phyloP scores from a whole-genome alignment of 2,797 vertebrate genomes.

The Hapalemur alaotrensis region DNA sequence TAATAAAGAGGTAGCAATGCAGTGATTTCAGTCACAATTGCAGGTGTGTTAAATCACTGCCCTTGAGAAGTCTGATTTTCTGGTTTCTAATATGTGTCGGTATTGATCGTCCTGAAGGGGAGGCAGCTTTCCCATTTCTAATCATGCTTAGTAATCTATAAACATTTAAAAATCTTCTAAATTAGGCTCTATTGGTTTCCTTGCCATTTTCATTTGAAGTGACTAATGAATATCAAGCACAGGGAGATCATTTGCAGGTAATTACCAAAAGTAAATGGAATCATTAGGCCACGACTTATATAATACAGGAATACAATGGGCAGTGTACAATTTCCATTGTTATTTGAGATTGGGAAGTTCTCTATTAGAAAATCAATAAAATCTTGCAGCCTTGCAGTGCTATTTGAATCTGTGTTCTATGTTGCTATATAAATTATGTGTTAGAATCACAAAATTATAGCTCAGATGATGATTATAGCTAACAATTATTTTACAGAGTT shows the following conservation, averaged over 20 bases:
- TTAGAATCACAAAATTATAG: background rate
- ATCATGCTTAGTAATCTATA: constrained; percentile 74
- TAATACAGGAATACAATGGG: background rate
- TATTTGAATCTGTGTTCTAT: background rate
- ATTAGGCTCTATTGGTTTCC: constrained; percentile 58
- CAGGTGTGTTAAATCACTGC: constrained; percentile 10
- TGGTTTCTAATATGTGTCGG: constrained; percentile 32
- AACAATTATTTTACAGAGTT: background rate
- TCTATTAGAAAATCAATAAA: constrained; percentile 72
- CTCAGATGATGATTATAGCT: background rate
- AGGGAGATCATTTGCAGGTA: constrained; percentile 70
- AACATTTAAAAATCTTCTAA: constrained; percentile 70
- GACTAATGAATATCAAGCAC: constrained; percentile 70
- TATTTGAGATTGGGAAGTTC: constrained; percentile 54
- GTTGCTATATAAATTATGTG: background rate
- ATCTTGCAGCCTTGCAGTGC: background rate
- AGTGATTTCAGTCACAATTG: background rate
- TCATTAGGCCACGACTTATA: constrained; percentile 67
- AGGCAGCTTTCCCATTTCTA: constrained; percentile 59
- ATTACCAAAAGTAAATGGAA: constrained; percentile 74
- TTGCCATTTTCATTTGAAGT: constrained; percentile 74
- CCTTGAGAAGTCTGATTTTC: constrained; percentile 52
- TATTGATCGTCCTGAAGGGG: constrained; percentile 58
- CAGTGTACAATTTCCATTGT: constrained; percentile 40
- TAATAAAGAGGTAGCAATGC: constrained; percentile 55